Percentiles rank a stretch among this genome's conserved stretches.
phyloP scores from a whole-genome alignment of 2,888 invertebrate genomes.

The Hofmannophila pseudospretella region DNA sequence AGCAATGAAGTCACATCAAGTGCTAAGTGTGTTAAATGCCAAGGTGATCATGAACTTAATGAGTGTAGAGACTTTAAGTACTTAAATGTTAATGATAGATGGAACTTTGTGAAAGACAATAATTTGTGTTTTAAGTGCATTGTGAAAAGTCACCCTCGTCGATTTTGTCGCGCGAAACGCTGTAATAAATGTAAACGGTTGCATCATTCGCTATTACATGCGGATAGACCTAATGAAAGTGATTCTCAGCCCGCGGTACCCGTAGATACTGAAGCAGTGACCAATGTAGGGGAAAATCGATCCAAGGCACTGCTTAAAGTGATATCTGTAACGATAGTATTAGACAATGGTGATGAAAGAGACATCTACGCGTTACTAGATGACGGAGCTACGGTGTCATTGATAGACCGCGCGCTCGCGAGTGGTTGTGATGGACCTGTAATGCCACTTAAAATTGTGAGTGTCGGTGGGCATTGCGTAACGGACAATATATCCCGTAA shows the following conservation, averaged over 20 bases:
- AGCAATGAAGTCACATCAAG: neutral
- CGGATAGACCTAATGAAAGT: neutral
- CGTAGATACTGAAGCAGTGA: neutral
- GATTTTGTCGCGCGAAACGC: neutral
- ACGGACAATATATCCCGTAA: neutral
- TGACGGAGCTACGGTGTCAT: constrained; percentile 3
- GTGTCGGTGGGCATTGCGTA: neutral
- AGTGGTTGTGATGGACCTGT: neutral
- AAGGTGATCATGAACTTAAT: neutral
- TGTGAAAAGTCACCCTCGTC: neutral
- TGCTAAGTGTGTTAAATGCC: neutral
- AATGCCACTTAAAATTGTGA: neutral
- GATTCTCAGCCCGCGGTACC: too few species aligned
- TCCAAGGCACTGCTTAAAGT: neutral
- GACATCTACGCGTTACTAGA: constrained; percentile 1
- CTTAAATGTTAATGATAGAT: neutral
- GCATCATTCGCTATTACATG: neutral
- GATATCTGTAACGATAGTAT: neutral
- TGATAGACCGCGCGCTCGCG: neutral
- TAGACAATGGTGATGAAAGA: neutral
- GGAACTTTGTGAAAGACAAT: neutral
- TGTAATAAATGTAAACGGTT: neutral
- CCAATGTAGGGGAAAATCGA: neutral
- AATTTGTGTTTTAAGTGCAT: neutral
- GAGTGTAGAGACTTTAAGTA: neutral